These are phyloP conservation scores for Tanypteryx hageni DNA, from an alignment of 2,888 invertebrate species.

Conservation along the genomic window DNA sequence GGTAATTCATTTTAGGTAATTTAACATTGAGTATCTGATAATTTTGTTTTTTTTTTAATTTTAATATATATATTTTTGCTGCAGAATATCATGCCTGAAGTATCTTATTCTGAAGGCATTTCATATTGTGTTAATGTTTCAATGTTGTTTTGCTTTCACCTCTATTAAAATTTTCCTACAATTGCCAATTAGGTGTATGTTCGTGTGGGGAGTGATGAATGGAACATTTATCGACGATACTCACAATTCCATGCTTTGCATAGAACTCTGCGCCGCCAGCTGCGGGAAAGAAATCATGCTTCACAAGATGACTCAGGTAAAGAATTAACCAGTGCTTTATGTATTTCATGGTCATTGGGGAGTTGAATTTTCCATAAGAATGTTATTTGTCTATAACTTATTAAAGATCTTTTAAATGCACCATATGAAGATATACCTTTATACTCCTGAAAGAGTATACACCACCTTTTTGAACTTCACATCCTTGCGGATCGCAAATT, in stretches of 20 bases:
- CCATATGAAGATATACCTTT: too few relatives aligned
- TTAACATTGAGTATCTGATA: background rate
- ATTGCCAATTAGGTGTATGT: slow-evolving; percentile 83
- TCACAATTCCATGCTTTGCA: slow-evolving; percentile 94
- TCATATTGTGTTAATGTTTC: slow-evolving; percentile 38
- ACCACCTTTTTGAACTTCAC: too few relatives aligned
- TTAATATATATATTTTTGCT: background rate
- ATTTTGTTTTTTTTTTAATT: background rate
- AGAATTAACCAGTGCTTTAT: too few relatives aligned
- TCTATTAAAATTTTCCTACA: slow-evolving; percentile 72
- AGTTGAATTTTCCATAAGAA: background rate
- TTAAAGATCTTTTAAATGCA: too few relatives aligned
- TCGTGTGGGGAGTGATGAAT: slow-evolving; percentile 91
- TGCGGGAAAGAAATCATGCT: slow-evolving; percentile 21
- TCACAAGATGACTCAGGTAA: slow-evolving; percentile 20
- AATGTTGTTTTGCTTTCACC: slow-evolving; percentile 65
- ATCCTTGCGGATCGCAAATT: too few relatives aligned
- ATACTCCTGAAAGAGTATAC: too few relatives aligned
- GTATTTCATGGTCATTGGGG: background rate
- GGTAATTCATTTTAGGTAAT: too few relatives aligned
- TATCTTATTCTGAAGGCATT: background rate
- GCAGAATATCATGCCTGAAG: background rate
- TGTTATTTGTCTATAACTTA: background rate
- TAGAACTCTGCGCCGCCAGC: slow-evolving; percentile 78
- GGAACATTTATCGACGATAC: slow-evolving; percentile 97